These are phyloP conservation scores for Micropterix aruncella DNA, from an alignment of 2,888 invertebrate species.

Conservation along the genomic window DNA sequence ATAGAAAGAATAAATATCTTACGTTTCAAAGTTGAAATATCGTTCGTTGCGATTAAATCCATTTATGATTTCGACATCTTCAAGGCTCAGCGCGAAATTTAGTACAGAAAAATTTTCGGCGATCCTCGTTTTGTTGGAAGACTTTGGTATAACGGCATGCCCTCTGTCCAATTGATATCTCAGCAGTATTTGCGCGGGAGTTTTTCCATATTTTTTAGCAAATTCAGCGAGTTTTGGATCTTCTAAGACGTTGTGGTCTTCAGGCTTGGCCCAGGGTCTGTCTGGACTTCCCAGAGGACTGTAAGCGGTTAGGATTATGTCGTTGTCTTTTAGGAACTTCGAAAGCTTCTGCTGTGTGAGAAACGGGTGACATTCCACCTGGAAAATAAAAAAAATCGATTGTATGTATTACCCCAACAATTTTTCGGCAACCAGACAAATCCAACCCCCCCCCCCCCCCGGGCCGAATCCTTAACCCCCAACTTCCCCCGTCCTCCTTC, in stretches of 20 bases:
- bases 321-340: constrained; percentile 50
- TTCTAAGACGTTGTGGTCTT: constrained; percentile 54
- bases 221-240: constrained; percentile 52
- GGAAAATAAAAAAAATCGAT: too few species aligned
- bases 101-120: constrained; percentile 57
- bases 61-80: constrained; percentile 53
- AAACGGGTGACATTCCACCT: constrained; percentile 75
- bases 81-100: constrained; percentile 55
- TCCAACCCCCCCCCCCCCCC: too few species aligned
- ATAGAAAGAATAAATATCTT: too few species aligned
- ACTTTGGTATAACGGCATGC: constrained; percentile 69
- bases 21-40: too few species aligned
- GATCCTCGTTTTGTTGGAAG: constrained; percentile 58
- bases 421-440: too few species aligned
- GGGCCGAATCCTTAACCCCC: too few species aligned
- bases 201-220: too few species aligned
- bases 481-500: too few species aligned
- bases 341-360: constrained; percentile 55
- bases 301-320: constrained; percentile 64
- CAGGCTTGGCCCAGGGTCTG: too few species aligned
- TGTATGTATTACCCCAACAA: too few species aligned
- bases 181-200: too few species aligned
- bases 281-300: too few species aligned
- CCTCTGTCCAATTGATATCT: constrained; percentile 49
- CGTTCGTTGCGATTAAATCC: constrained; percentile 59